Evolutionary conservation across 2,113 vertebrate genomes (phyloP).

Genomic region (Aythya baeri): DNA sequence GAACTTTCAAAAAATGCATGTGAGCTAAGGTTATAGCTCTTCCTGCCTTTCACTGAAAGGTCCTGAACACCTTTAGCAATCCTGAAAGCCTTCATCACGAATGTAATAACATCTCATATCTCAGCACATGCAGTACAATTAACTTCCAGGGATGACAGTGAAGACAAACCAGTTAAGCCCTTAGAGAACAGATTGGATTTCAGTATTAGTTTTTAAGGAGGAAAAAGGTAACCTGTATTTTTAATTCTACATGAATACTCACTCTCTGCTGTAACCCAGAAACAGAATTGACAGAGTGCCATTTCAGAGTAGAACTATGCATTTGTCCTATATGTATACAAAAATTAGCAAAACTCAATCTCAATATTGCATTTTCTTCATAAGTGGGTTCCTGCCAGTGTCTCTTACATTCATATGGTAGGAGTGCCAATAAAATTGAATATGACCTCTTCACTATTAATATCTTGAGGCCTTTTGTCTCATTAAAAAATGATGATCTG

Average conservation of each 20-base stretch:
- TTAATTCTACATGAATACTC: not conserved
- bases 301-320: not conserved
- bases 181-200: not conserved
- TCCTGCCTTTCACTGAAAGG: not conserved
- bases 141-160: not conserved
- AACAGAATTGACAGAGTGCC: not conserved
- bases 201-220: too few species aligned
- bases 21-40: not conserved
- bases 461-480: not conserved
- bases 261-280: not conserved
- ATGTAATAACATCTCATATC: not conserved
- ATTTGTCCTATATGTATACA: not conserved
- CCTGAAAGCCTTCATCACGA: not conserved
- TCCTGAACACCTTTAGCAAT: not conserved
- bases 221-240: not conserved
- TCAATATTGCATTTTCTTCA: not conserved
- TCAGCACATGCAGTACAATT: not conserved
- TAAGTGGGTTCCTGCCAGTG: not conserved
- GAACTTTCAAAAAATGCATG: not conserved
- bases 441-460: not conserved
- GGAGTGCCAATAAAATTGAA: not conserved
- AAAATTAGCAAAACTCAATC: not conserved
- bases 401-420: not conserved
- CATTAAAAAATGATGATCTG: not conserved
- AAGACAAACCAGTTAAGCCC: not conserved